Evolutionary conservation across 1,140 invertebrate species (phyloP), one percentile per base, ranked within the genome.

Genomic region (Ctenoplectra terminalis): DNA sequence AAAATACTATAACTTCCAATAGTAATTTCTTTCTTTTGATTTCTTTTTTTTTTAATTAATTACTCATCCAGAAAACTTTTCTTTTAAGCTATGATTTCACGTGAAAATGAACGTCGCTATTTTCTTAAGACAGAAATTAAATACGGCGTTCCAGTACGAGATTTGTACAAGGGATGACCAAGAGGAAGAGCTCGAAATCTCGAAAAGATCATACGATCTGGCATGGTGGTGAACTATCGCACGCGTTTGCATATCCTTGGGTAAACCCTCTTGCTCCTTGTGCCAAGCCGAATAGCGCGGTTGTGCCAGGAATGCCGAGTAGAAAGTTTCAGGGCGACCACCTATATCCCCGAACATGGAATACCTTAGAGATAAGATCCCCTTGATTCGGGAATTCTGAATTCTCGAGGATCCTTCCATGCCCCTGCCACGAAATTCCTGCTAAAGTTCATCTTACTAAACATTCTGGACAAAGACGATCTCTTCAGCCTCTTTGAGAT

Each of bases 281-380:
- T 86, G 76, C 88, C 84, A 72, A 89, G 86, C 84, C 86, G 88
- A 90, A 91, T 88, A 90, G 82, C 87, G 83, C 79, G 88, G 89
- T 81, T 90, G 85, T 88, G 88, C 89, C 84, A 91, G 87, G 90
- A 92, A 92, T 91, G 86, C 82, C 88, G 90, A 91, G 87, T 87
- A 89, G 87, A 72, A 90, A 91, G 87, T 91, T 92, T 83, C 82
- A 67, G 76, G 83, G 76, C 86, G 86, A 76, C 86, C 80, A 88
- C 86, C 87, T 88, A 89, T 90, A 92, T 91, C 87, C 86, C 84
- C 87, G 90, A 91, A 91, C 91, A 92, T 88, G 83, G 89, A 91
- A 91, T 91, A 83, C 86, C 88, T 71, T 50, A 69, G 83, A 84
- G 80, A 72, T 90, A 91, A 91, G 87, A 90, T 90, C 85, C 83